Evolutionary conservation across 2,888 invertebrate genomes (phyloP), one percentile per base, ranked within the genome.

Genomic region (Dryobota labecula): DNA sequence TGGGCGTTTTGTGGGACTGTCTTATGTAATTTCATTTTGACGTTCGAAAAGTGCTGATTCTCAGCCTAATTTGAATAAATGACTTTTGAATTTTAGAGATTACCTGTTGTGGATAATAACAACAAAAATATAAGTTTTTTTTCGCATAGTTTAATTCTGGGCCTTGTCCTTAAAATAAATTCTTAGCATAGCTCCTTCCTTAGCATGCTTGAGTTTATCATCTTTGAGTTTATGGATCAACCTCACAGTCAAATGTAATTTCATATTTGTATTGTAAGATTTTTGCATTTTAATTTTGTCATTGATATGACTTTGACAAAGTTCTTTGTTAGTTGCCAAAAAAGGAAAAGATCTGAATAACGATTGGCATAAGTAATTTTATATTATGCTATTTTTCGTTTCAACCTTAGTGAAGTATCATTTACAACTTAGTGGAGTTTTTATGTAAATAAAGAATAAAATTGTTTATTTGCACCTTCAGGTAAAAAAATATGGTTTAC

Each of bases 241-340:
- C 0, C 13, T 13, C 58, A 58, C 11, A 24, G 4, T 27, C 7
- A 20, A 27, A 60, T 58, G 27, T 27, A 13, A 27, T 27, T 2
- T 24, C 13, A 53, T 36, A 30, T 11, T 56, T 24, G 51, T 5
- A 18, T 30, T 54, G 30, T 43, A 36, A 49, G 15, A 36, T 36
- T 57, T 41, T 20, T 13, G 49, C 49, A 64, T 56, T 41, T 27
- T 30, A 11, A 53, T 70, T 60, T 53, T 78, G 70, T 47, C 80
- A 67, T 72, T 73, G 54, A 51, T 45, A 45, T 72, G 74, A 68
- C 72, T 78, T 80, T 83, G 83, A 47, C 80, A 49, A 30, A 62
- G 27, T 64, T 67, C 38, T 72, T 70, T 85, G 58, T 85, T 56
- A 38, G 62, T 18, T 80, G 83, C 70, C 74, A 80, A 83, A 83